These are phyloP conservation scores for Galleria mellonella DNA, from an alignment of 1,140 invertebrate species.

Conservation along the genomic window DNA sequence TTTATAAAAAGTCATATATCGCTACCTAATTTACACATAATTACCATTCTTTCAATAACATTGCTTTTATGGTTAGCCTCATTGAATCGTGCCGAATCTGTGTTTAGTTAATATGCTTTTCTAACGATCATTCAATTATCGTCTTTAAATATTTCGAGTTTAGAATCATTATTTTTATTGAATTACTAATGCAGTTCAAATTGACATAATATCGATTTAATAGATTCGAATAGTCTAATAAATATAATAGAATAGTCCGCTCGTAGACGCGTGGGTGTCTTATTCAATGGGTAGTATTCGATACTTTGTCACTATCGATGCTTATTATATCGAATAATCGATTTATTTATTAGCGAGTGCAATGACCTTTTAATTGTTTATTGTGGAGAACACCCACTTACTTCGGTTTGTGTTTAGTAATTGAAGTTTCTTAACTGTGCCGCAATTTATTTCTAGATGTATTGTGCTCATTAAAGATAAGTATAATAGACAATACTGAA, in stretches of 20 bases:
- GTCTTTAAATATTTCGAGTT: too few species aligned
- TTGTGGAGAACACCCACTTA: slow-evolving; percentile 34
- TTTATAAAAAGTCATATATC: too few species aligned
- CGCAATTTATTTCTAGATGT: too few species aligned
- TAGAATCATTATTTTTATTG: neutral
- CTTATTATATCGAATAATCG: slow-evolving; percentile 7
- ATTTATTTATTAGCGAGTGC: slow-evolving; percentile 20
- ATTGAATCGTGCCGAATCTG: neutral
- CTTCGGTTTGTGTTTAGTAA: slow-evolving; percentile 21
- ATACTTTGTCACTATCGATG: slow-evolving; percentile 27
- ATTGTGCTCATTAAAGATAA: too few species aligned
- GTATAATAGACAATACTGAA: too few species aligned
- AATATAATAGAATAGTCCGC: slow-evolving; percentile 14
- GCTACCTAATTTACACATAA: too few species aligned
- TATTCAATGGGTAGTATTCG: slow-evolving; percentile 24
- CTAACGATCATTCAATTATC: neutral
- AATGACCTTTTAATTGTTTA: slow-evolving; percentile 40
- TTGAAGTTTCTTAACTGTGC: neutral
- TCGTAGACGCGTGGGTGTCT: slow-evolving; percentile 28
- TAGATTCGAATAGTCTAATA: slow-evolving; percentile 35
- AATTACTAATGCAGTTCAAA: slow-evolving; percentile 11
- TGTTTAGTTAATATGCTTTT: neutral
- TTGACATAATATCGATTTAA: slow-evolving; percentile 35
- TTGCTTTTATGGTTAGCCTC: neutral
- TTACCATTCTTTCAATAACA: too few species aligned